Percentiles rank a stretch among this genome's conserved stretches.
These are phyloP conservation scores for Bos javanicus DNA, from an alignment of 2,113 vertebrate genomes.

Conservation along the genomic window DNA sequence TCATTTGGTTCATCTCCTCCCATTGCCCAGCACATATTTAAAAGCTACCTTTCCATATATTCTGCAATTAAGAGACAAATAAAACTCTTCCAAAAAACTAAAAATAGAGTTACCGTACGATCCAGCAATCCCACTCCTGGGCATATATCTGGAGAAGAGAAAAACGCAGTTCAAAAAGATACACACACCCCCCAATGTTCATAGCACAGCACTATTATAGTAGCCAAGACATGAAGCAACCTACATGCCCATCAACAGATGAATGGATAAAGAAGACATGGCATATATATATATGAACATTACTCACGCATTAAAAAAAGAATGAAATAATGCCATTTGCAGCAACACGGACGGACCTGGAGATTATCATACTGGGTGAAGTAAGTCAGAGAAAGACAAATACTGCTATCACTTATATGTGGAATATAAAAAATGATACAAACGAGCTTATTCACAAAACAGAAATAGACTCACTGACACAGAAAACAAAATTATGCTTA, in stretches of 20 bases:
- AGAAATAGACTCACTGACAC: neutral
- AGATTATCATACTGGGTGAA: neutral
- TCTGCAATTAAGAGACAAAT: neutral
- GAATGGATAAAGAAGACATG: neutral
- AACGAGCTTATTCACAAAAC: neutral
- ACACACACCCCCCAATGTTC: neutral
- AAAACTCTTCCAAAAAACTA: neutral
- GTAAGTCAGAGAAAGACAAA: neutral
- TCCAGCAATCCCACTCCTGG: neutral
- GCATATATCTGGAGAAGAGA: neutral
- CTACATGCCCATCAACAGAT: neutral
- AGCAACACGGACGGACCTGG: neutral
- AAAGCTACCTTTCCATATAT: neutral
- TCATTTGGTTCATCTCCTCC: neutral
- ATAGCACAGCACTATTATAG: neutral
- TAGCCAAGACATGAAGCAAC: neutral
- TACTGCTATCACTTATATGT: too few species aligned
- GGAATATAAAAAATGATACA: neutral
- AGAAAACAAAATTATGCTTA: neutral
- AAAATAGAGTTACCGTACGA: neutral
- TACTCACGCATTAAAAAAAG: neutral
- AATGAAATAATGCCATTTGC: neutral
- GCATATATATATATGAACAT: neutral
- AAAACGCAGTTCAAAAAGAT: neutral
- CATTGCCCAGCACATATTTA: neutral